Conservation (phyloP, 2,113 vertebrate species). For the Phylloscopus whistleri region DNA sequence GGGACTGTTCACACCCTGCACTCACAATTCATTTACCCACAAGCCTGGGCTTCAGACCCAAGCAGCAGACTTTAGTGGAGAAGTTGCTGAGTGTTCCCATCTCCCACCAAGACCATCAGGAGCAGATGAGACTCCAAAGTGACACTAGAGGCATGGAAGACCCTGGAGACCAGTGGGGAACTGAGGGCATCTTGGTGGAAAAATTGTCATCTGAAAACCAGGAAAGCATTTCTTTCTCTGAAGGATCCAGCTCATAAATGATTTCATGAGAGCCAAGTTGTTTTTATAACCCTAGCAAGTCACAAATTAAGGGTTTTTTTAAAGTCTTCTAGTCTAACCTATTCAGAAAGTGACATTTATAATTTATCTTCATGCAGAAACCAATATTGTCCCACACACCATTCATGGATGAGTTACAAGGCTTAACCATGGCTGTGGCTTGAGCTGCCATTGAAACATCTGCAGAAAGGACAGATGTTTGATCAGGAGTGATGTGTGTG, state of each 20-base stretch:
- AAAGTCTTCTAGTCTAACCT: not conserved
- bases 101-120: not conserved
- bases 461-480: not conserved
- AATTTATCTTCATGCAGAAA: not conserved
- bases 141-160: not conserved
- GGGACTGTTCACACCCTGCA: not conserved
- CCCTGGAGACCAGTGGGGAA: not conserved
- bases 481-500: not conserved
- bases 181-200: not conserved
- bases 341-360: not conserved
- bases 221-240: not conserved
- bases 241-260: not conserved
- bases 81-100: not conserved
- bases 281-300: not conserved
- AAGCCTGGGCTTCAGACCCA: not conserved
- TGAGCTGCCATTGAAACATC: not conserved
- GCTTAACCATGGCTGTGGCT: not conserved
- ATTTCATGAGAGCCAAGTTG: not conserved
- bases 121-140: not conserved
- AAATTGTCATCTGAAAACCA: not conserved
- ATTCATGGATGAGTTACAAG: not conserved
- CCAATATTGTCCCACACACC: not conserved
- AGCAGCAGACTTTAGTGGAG: not conserved
- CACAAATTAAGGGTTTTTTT: rapidly evolving
- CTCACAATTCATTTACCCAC: not conserved